Evolutionary conservation across 2,888 invertebrate genomes (phyloP), one percentile per base, ranked within the genome.

Genomic region (Andrena flavipes): DNA sequence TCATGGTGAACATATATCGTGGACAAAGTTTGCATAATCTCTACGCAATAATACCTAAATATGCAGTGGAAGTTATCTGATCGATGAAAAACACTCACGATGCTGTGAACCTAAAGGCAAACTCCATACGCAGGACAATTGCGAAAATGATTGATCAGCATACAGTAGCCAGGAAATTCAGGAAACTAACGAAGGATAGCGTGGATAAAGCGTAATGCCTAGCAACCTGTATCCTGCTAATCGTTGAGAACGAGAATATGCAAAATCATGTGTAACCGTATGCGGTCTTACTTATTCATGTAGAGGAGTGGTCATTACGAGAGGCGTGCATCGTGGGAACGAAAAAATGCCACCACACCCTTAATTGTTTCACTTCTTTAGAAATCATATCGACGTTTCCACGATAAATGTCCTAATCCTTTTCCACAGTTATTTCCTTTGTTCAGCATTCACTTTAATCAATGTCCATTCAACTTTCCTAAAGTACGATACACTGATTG

Each of bases 231-330:
- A 23, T 68, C 29, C 26, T n/a, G 60, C 62, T 79, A 79, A 79
- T 72, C 80, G 71, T 79, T 49, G 72, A 72, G 74, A 69, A 80
- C 42, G 49, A 70, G 80, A 80, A 82, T 81, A 80, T 73, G 81
- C 81, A 77, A 73, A 81, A 76, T 80, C 81, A 69, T 62, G 80
- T 81, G 29, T 60, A 72, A 69, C 64, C 65, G 69, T 72, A 48
- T 56, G 51, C 72, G 30, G 54, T n/a, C 54, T 56, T 68, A 59
- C 71, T 71, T 80, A 76, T 81, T 76, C 80, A 54, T 26, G 56
- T 49, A 59, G 49, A 81, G 81, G 75, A 81, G 68, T 68, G 81
- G 63, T 81, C 56, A 82, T 67, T 81, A 75, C 23, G 33, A 80
- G n/a, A 70, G 74, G 62, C 54, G 65, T 56, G 13, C 26, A 56